Evolutionary conservation across 2,888 invertebrate species (phyloP).

Genomic region (Hermaeophaga mercurialis): DNA sequence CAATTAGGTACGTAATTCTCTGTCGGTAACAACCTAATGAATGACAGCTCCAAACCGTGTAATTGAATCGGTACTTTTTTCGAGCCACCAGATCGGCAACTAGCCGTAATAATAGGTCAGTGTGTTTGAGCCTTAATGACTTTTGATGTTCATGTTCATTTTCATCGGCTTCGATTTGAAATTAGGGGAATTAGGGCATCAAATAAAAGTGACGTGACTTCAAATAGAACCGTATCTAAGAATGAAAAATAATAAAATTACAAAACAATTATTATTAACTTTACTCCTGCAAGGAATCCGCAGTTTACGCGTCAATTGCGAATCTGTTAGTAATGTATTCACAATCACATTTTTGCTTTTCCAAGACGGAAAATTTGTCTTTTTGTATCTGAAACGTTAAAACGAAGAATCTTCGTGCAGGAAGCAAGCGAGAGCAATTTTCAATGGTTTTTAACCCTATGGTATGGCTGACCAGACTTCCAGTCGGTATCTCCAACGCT

Average conservation of each 20-base stretch:
- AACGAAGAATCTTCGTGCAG: too few relatives aligned
- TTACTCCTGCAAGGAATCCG: too few relatives aligned
- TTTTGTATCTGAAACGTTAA: too few relatives aligned
- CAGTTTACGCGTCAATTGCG: too few relatives aligned
- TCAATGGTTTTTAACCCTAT: constrained; percentile 3
- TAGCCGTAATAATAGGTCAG: constrained; percentile 22
- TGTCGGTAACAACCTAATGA: constrained; percentile 18
- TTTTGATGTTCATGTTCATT: constrained; percentile 1
- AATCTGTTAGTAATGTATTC: too few relatives aligned
- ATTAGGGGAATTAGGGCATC: constrained; percentile 7
- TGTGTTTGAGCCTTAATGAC: constrained; percentile 10
- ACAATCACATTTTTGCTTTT: too few relatives aligned
- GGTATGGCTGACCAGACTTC: neutral
- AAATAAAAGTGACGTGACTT: constrained; percentile 9
- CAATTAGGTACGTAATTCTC: constrained; percentile 13
- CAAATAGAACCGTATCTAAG: neutral
- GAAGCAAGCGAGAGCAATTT: too few relatives aligned
- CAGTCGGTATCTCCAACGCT: neutral
- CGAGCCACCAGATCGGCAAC: constrained; percentile 10
- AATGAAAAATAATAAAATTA: too few relatives aligned
- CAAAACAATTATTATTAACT: too few relatives aligned
- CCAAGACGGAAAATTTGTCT: too few relatives aligned
- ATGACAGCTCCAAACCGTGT: constrained; percentile 20
- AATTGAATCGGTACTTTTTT: constrained; percentile 15
- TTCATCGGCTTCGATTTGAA: neutral